phyloP scores from a whole-genome alignment of 2,113 vertebrate genomes.

The Pseudorasbora parva region DNA sequence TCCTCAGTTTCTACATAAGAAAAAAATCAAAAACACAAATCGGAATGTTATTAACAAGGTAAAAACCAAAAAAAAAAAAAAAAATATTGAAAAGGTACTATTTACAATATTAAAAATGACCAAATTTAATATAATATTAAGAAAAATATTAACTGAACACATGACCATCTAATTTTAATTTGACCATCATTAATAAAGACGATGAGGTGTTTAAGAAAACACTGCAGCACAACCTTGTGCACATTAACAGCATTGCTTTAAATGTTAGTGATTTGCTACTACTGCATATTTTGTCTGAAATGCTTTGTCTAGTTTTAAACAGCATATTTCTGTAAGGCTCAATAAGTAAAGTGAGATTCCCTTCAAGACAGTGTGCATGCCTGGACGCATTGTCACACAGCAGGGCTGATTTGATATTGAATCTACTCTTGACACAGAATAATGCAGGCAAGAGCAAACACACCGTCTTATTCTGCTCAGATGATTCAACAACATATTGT shows the following conservation, averaged over 20 bases:
- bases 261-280: slow-evolving; percentile 51
- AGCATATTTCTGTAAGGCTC: slow-evolving; percentile 60
- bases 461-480: slow-evolving; percentile 22
- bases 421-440: background rate
- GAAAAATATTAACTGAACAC: slow-evolving; percentile 46
- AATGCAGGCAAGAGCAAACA: slow-evolving; percentile 1
- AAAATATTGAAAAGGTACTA: slow-evolving; percentile 54
- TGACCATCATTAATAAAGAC: slow-evolving; percentile 52
- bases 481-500: slow-evolving; percentile 10
- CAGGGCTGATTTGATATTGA: background rate
- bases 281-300: slow-evolving; percentile 42
- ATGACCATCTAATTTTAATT: slow-evolving; percentile 57
- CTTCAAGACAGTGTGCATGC: slow-evolving; percentile 50
- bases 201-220: slow-evolving; percentile 54
- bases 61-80: slow-evolving; percentile 55
- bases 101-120: slow-evolving; percentile 60
- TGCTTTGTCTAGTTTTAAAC: slow-evolving; percentile 51
- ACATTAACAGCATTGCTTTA: slow-evolving; percentile 42
- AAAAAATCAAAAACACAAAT: slow-evolving; percentile 61
- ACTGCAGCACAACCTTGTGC: slow-evolving; percentile 55
- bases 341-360: slow-evolving; percentile 57
- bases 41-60: slow-evolving; percentile 79
- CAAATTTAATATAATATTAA: slow-evolving; percentile 57
- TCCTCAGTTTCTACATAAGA: slow-evolving; percentile 71
- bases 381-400: background rate